Conservation (phyloP, 2,888 invertebrate genomes). For the Carabus problematicus region DNA sequence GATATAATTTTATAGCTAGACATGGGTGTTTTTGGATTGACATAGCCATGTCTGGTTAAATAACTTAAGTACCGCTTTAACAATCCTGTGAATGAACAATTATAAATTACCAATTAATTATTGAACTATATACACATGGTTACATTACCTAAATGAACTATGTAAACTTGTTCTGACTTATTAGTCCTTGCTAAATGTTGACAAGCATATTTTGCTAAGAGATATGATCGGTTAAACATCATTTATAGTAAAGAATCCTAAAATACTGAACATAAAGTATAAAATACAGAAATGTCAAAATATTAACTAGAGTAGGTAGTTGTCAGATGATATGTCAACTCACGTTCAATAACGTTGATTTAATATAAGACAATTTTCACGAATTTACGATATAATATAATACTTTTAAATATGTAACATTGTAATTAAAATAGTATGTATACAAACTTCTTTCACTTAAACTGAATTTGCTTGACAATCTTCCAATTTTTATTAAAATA, state of each 20-base stretch:
- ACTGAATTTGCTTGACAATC: too few relatives aligned
- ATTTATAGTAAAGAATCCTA: constrained; percentile 33
- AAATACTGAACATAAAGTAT: constrained; percentile 24
- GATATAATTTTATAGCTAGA: constrained; percentile 28
- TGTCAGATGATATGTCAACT: constrained; percentile 33
- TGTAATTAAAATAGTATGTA: too few relatives aligned
- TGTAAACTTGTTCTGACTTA: constrained; percentile 42
- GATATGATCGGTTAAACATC: constrained; percentile 50
- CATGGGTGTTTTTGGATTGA: constrained; percentile 34
- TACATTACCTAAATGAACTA: constrained; percentile 44
- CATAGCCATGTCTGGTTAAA: constrained; percentile 45
- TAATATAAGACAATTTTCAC: too few relatives aligned
- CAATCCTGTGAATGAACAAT: constrained; percentile 43
- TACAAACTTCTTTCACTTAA: too few relatives aligned
- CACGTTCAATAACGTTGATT: constrained; percentile 2
- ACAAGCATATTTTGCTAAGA: constrained; percentile 49
- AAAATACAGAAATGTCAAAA: constrained; percentile 24
- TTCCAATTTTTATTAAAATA: too few relatives aligned
- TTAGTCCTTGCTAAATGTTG: constrained; percentile 46
- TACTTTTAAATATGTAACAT: too few relatives aligned
- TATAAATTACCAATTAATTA: background rate
- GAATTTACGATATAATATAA: too few relatives aligned
- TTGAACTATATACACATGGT: constrained; percentile 5
- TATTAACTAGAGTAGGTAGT: background rate
- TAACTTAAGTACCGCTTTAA: constrained; percentile 46